A percentile compares a stretch with the other conserved stretches of the same genome.
Conservation (phyloP, 2,113 vertebrate genomes). For the Tychaedon coryphoeus region DNA sequence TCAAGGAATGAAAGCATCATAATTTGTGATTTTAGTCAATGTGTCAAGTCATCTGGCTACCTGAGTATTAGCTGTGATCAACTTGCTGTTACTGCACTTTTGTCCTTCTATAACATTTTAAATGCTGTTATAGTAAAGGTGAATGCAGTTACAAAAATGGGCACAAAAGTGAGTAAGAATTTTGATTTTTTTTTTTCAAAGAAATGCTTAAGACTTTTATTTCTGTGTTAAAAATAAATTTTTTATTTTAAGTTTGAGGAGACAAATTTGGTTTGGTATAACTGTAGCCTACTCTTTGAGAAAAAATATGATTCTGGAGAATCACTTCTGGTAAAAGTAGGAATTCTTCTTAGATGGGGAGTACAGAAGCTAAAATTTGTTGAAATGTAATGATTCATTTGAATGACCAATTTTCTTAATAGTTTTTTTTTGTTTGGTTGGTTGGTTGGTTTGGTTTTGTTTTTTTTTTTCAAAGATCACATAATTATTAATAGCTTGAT, state of each 20-base stretch:
- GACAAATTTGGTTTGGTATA: not conserved
- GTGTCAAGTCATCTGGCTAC: not conserved
- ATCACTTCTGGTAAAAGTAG: not conserved
- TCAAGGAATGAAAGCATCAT: not conserved
- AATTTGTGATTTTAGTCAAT: not conserved
- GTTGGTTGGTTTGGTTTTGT: not conserved
- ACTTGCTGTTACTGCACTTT: not conserved
- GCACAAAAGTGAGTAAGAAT: not conserved
- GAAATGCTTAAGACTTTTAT: not conserved
- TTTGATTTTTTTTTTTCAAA: not conserved
- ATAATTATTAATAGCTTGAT: constrained; percentile 54
- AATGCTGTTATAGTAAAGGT: not conserved
- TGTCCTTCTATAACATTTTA: not conserved
- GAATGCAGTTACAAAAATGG: not conserved
- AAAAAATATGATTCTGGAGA: not conserved
- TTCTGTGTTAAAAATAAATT: not conserved
- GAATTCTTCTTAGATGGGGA: not conserved
- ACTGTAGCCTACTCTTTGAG: not conserved
- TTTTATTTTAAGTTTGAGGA: not conserved
- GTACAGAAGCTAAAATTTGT: constrained; percentile 45
- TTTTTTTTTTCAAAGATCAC: not conserved
- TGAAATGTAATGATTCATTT: constrained; percentile 59
- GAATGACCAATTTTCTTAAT: constrained; percentile 51
- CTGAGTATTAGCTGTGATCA: not conserved
- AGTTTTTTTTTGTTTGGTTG: not conserved